Base-by-base conservation (phyloP, 2,113 vertebrate species). In the Sciurus niger region DNA sequence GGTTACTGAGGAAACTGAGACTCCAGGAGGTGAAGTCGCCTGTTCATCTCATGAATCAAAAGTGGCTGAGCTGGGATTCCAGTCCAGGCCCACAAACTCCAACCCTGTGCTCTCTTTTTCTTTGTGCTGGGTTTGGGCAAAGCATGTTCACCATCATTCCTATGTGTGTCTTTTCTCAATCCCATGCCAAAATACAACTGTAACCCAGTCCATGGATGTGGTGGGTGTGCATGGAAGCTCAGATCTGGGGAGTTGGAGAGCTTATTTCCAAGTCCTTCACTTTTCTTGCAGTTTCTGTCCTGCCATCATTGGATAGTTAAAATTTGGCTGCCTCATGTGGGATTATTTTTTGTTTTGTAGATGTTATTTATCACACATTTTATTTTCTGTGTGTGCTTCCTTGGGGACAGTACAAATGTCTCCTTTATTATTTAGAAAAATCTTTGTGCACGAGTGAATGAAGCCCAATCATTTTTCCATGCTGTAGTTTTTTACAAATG, bases 391-490 rank as follows among this genome's bases (percentile, higher is more conserved):
- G 51, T 77, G 20, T 72, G 10, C 32, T 83, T 72, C 84, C 18
- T 8, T 55, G 17, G 12, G 18, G 30, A 53, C 34, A 85, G 34
- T 68, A 11, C 30, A 86, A 55, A 74, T 17, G n/a, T 73, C 40
- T 90, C 37, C 9, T 72, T 30, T 76, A 82, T 58, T 63, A 63
- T 84, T 85, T 60, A 83, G 63, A 68, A 94, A 77, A 24, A 40
- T 85, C 74, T 95, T 65, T 22, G 5, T 76, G 37, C 11, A 58
- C 14, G 20, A 22, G n/a, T 40, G 32, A 73, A 34, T 40, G 30
- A 92, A 55, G 32, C 25, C 80, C 89, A 53, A 0, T 63, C 63
- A 37, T 79, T 22, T 79, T 79, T 18, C 28, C 34, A 65, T 60
- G 53, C 40, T 1, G 0, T 91, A 37, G 84, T 86, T 46, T 82